These are phyloP conservation scores for Falco biarmicus DNA, from an alignment of 2,797 vertebrate genomes.

Conservation along the genomic window DNA sequence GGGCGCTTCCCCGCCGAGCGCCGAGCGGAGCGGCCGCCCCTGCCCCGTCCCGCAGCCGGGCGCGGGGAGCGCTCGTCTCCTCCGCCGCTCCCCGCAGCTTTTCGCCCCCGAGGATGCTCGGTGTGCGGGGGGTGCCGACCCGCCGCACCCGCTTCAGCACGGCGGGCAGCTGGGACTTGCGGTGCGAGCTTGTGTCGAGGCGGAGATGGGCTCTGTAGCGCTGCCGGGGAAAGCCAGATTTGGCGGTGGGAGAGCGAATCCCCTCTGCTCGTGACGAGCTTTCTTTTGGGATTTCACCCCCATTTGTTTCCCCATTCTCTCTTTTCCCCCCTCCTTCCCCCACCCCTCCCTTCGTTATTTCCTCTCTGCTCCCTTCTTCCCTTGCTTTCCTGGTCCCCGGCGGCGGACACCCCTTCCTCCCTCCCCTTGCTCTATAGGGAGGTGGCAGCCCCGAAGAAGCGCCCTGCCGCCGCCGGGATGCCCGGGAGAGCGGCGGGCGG, in stretches of 20 bases:
- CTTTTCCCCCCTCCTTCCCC: rapidly evolving
- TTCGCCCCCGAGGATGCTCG: neutral
- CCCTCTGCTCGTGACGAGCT: neutral
- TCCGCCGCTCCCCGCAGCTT: neutral
- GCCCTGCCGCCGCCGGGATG: neutral
- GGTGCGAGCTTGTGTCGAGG: neutral
- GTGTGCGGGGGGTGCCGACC: neutral
- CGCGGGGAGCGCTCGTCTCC: too few relatives aligned
- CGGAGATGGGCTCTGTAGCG: neutral
- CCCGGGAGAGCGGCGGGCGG: neutral
- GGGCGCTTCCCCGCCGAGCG: neutral
- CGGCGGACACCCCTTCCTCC: neutral
- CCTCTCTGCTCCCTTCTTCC: neutral
- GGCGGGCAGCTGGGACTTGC: neutral
- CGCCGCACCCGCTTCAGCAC: neutral
- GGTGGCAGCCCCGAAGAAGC: neutral
- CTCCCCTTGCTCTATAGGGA: rapidly evolving
- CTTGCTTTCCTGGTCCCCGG: neutral
- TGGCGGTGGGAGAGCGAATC: neutral
- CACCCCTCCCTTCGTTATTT: neutral
- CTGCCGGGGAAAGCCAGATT: neutral
- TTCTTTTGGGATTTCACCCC: neutral
- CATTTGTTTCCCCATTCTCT: too few relatives aligned
- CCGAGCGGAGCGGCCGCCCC: neutral
- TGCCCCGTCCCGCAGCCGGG: neutral